A percentile compares a stretch with the other conserved stretches of the same genome.
Evolutionary conservation across 1,140 invertebrate species (phyloP).

Genomic region (Protaetia brevitarsis): DNA sequence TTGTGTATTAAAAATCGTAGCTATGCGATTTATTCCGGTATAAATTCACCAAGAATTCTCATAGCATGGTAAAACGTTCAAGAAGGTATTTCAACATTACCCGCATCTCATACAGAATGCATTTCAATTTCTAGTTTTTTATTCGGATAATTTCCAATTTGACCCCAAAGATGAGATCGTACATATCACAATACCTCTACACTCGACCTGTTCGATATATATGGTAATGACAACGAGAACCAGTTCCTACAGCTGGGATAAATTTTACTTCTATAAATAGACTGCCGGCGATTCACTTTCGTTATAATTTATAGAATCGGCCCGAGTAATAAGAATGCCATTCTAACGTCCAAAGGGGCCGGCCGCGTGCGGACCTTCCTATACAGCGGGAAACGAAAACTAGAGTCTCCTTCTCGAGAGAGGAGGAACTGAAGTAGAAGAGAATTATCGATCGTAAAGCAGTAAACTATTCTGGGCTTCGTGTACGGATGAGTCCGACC

Average conservation of each 20-base stretch:
- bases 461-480: not conserved
- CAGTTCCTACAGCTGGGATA: not conserved
- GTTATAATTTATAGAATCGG: conserved; percentile 8
- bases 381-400: not conserved
- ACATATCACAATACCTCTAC: not conserved
- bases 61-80: too few relatives aligned
- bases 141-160: not conserved
- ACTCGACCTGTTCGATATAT: not conserved
- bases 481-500: not conserved
- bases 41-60: too few relatives aligned
- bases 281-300: conserved; percentile 1
- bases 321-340: not conserved
- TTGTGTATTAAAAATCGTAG: too few relatives aligned
- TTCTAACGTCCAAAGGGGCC: not conserved
- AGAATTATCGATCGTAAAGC: conserved; percentile 12
- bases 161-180: not conserved
- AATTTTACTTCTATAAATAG: conserved; percentile 13
- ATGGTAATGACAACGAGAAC: conserved; percentile 5
- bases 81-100: too few relatives aligned
- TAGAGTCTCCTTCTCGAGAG: not conserved
- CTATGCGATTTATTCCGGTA: too few relatives aligned
- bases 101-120: too few relatives aligned
- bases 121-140: not conserved
- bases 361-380: not conserved
- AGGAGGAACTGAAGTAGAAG: not conserved